These are phyloP conservation scores for Sarcophaga variegata DNA, from an alignment of 2,888 invertebrate species.

Conservation along the genomic window DNA sequence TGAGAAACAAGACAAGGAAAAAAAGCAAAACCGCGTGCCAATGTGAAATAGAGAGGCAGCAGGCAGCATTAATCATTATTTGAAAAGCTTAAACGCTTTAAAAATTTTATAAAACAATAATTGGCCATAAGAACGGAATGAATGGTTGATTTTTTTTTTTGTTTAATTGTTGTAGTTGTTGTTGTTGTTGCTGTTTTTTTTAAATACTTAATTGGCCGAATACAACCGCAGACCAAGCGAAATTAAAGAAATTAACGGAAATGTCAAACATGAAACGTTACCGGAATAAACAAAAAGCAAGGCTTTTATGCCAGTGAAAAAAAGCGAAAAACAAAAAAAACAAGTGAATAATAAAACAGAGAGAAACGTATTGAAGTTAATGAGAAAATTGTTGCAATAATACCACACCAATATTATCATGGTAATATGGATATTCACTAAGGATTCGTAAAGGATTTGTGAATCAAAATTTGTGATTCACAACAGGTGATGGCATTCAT, in stretches of 20 bases:
- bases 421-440: no score
- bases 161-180: neutral
- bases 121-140: neutral
- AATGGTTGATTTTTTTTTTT: neutral
- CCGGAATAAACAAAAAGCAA: conserved; percentile 5
- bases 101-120: neutral
- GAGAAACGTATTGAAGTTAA: conserved; percentile 16
- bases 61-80: conserved; percentile 19
- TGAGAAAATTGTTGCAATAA: neutral
- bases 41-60: neutral
- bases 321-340: no score
- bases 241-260: conserved; percentile 1
- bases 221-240: neutral
- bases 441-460: no score
- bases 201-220: conserved; percentile 14
- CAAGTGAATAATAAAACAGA: no score
- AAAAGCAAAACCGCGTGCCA: no score
- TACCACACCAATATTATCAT: neutral
- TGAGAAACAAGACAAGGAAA: no score
- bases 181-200: neutral
- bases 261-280: conserved; percentile 29
- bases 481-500: no score
- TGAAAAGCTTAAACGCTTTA: conserved; percentile 16
- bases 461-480: no score
- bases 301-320: no score